Evolutionary conservation across 1,140 invertebrate species (phyloP), one percentile per base, ranked within the genome.

Genomic region (Listronotus oregonensis): DNA sequence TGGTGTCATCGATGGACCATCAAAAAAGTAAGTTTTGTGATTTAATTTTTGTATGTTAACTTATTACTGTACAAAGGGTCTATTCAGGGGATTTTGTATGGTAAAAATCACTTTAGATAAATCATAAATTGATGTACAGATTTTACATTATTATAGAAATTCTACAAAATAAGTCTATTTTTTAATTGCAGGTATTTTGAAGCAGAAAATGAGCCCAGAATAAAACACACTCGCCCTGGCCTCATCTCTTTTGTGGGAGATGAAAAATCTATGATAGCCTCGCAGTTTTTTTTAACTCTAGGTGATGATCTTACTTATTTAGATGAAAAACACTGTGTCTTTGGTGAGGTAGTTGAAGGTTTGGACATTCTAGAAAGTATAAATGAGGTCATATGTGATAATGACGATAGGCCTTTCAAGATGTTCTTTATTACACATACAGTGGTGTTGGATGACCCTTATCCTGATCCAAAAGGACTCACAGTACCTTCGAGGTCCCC

Each of bases 391-490:
- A 94, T 98, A 72, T 96, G 94, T 78, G 97, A 99, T 83, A 87
- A 87, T 27, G 84, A 89, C n/a, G 87, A 96, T 75, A 83, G 92
- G 44, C 98, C 98, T 98, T 95, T 79, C 90, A 96, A 78, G 97
- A 99, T 80, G 95, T 99, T 43, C 86, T n/a, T 96, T 68, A 97
- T 99, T 62, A 96, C 95, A 1, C 98, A 99, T 77, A 99, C 97
- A 0, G 91, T 99, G 6, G 86, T 99, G 34, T 80, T 99, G 8
- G 92, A 98, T 77, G 98, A 99, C 83, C 98, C 98, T 0, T 99
- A 90, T 80, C 90, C 91, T 70, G 96, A 99, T 82, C 92, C 93
- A 2, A 75, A 84, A 62, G 88, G 87, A 3, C 80, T 99, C 10
- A 75, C 82, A 47, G 82, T 92, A 60, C 96, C 96, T 0, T 86